Base-by-base conservation (phyloP, 2,797 vertebrate species). In the Helostoma temminkii region DNA sequence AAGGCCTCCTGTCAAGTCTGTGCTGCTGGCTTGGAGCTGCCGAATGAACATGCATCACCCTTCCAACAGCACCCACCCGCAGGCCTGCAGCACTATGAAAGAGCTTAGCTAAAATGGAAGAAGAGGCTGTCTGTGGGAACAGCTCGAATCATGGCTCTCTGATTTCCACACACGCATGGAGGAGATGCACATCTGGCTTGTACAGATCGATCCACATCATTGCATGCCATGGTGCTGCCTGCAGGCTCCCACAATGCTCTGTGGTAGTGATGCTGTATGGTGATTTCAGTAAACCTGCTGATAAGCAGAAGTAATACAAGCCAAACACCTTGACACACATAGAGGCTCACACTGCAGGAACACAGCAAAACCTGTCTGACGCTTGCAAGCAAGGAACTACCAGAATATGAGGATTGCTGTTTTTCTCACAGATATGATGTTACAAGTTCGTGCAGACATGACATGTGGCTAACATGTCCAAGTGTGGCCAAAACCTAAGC, bases 361-460 rank as follows among this genome's bases (percentile, higher is more conserved):
- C 48, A 62, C 1, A 6, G 47, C 43, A 24, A 59, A 47, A 37
- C 46, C 37, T 16, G 34, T 56, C 30, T 42, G 42, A 66, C 41
- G 62, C 66, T 78, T 64, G 28, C 37, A 34, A 42, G n/a, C 3
- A 19, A n/a, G 46, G 61, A 43, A 69, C 56, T 4, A 57, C 37
- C 50, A 76, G 60, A 69, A 73, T 69, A 74, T 78, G 75, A 78
- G 66, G 76, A 86, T 88, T 82, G 77, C 36, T 45, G 66, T 43
- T 53, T 77, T 65, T 71, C 59, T 50, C 0, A 11, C 71, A 74
- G 65, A 76, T 74, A 46, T 66, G 65, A 70, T 81, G 73, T 71
- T 81, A 70, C 57, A 79, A 62, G 56, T 76, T 76, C 60, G 42
- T 12, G 80, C 73, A 77, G 66, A 55, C 34, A 67, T 49, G 58